Percentiles rank a stretch among this genome's conserved stretches.
Evolutionary conservation across 2,113 vertebrate species (phyloP).

Genomic region (Mystacornis crossleyi): DNA sequence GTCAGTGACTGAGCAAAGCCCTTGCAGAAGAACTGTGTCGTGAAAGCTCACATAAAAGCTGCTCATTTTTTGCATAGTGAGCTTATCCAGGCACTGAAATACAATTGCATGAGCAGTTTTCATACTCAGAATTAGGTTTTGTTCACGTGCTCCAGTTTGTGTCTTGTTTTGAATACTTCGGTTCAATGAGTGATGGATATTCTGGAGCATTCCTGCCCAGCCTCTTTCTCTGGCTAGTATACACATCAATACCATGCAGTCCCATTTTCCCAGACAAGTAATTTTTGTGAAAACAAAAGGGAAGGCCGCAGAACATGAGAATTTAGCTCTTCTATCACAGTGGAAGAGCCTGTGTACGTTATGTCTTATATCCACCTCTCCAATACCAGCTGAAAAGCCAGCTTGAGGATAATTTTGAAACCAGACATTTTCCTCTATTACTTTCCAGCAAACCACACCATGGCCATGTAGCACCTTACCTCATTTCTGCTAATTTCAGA

Average conservation of each 20-base stretch:
- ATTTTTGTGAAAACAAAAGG: not conserved
- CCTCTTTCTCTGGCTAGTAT: not conserved
- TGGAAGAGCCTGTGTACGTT: not conserved
- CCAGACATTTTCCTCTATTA: not conserved
- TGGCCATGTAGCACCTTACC: not conserved
- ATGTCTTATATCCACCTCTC: not conserved
- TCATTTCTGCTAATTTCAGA: not conserved
- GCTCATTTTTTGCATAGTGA: not conserved
- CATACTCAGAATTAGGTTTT: not conserved
- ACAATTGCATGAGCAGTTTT: not conserved
- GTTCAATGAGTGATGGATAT: not conserved
- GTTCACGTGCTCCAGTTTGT: not conserved
- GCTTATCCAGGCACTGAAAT: not conserved
- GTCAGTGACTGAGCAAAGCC: not conserved
- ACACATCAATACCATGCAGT: not conserved
- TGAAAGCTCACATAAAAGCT: not conserved
- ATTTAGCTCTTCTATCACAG: not conserved
- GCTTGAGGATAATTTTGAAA: not conserved
- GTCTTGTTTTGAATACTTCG: not conserved
- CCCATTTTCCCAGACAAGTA: not conserved
- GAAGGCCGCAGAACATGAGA: not conserved
- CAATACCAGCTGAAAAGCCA: not conserved
- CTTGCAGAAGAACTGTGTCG: not conserved
- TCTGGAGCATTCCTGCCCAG: not conserved
- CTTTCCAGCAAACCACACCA: not conserved